Evolutionary conservation across 2,888 invertebrate species (phyloP).

Genomic region (Ennomos erosarius): DNA sequence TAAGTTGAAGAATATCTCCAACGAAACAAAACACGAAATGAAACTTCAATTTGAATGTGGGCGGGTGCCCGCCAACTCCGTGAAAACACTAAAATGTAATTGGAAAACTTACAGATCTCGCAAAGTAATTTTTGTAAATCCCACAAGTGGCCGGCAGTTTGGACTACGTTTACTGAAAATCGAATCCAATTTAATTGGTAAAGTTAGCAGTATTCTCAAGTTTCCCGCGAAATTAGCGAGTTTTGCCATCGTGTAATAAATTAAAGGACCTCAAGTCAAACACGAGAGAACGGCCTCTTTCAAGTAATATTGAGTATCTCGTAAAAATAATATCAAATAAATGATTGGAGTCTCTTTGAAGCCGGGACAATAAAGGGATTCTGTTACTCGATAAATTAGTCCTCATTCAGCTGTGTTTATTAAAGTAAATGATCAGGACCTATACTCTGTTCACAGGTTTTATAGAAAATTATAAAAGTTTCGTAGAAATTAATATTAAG

Average conservation of each 20-base stretch:
- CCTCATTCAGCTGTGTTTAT: not conserved
- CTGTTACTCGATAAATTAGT: slow-evolving; percentile 18
- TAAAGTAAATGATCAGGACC: no score
- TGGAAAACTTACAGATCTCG: slow-evolving; percentile 52
- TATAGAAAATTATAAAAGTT: no score
- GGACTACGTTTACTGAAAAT: slow-evolving; percentile 59
- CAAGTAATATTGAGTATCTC: slow-evolving; percentile 27
- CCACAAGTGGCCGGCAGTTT: slow-evolving; percentile 47
- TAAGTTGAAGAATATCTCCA: slow-evolving; percentile 4
- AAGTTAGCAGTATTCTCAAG: slow-evolving; percentile 61
- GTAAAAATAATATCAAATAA: slow-evolving; percentile 26
- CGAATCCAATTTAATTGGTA: slow-evolving; percentile 71
- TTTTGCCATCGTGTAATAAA: slow-evolving; percentile 57
- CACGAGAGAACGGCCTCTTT: slow-evolving; percentile 17
- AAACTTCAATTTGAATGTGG: no score
- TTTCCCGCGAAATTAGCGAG: slow-evolving; percentile 60
- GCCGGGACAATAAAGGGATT: slow-evolving; percentile 7
- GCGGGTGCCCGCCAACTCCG: slow-evolving; percentile 10
- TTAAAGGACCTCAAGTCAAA: slow-evolving; percentile 51
- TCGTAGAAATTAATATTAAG: no score
- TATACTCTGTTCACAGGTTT: no score
- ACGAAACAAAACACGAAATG: slow-evolving; percentile 10
- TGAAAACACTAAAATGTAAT: slow-evolving; percentile 49
- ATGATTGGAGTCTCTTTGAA: slow-evolving; percentile 21
- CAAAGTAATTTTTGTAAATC: slow-evolving; percentile 58